A percentile compares a stretch with the other conserved stretches of the same genome.
Evolutionary conservation across 2,113 vertebrate genomes (phyloP).

Genomic region (Gymnocephalus cernua): DNA sequence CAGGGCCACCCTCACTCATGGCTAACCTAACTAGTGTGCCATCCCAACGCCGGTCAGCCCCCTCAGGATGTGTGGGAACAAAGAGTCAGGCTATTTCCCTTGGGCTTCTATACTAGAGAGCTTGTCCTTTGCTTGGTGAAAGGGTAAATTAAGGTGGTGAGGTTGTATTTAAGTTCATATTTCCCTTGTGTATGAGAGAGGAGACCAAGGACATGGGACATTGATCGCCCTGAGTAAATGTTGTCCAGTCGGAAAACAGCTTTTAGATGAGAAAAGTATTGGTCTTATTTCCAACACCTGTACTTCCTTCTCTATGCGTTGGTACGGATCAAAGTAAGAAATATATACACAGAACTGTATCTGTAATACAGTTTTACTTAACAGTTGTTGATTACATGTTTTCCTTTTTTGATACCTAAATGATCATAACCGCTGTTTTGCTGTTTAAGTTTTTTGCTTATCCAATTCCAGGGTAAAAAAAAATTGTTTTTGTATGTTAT

Average conservation of each 20-base stretch:
- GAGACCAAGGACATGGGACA: slow-evolving; percentile 79
- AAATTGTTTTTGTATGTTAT: background rate
- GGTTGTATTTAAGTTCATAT: slow-evolving; percentile 81
- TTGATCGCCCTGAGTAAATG: slow-evolving; percentile 79
- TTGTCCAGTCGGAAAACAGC: slow-evolving; percentile 69
- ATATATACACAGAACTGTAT: slow-evolving; percentile 1
- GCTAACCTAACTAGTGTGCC: slow-evolving; percentile 58
- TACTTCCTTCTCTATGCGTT: slow-evolving; percentile 11
- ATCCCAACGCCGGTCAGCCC: slow-evolving; percentile 49
- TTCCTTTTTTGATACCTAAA: background rate
- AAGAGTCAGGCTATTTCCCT: slow-evolving; percentile 74
- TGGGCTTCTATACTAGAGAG: slow-evolving; percentile 52
- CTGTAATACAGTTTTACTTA: background rate
- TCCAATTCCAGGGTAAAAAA: background rate
- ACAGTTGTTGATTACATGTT: background rate
- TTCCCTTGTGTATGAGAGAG: slow-evolving; percentile 74
- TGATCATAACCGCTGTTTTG: background rate
- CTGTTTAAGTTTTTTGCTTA: background rate
- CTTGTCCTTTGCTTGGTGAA: slow-evolving; percentile 78
- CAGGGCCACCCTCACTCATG: slow-evolving; percentile 43
- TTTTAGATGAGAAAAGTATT: slow-evolving; percentile 73
- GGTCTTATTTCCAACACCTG: slow-evolving; percentile 57
- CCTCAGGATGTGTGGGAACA: slow-evolving; percentile 78
- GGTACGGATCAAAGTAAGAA: slow-evolving; percentile 13
- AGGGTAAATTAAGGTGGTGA: slow-evolving; percentile 75